Conservation (phyloP, 2,888 invertebrate genomes). For the Lampropteryx suffumata region DNA sequence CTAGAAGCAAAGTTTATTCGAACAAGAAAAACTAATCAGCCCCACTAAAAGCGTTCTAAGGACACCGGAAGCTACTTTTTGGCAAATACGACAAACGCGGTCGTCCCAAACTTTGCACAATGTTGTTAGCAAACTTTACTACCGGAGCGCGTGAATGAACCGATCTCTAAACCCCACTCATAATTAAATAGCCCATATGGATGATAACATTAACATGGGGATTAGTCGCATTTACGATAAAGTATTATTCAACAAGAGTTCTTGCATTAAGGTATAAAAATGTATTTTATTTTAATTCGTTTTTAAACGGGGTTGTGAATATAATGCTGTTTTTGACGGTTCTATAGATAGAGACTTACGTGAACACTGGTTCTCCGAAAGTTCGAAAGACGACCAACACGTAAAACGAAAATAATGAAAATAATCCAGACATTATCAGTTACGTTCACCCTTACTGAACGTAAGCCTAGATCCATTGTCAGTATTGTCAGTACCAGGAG, state of each 20-base stretch:
- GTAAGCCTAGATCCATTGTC: too few relatives aligned
- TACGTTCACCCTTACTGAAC: too few relatives aligned
- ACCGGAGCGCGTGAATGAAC: constrained; percentile 51
- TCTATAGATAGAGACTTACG: too few relatives aligned
- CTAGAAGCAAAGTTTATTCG: constrained; percentile 36
- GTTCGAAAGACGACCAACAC: too few relatives aligned
- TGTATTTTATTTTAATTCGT: not conserved
- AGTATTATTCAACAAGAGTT: constrained; percentile 9
- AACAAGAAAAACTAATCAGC: constrained; percentile 68
- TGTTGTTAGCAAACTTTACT: constrained; percentile 58
- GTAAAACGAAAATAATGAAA: too few relatives aligned
- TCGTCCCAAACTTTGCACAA: constrained; percentile 49
- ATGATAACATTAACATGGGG: constrained; percentile 35
- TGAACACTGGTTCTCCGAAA: too few relatives aligned
- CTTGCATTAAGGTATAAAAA: not conserved
- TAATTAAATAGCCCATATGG: constrained; percentile 47
- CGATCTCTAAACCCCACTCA: constrained; percentile 46
- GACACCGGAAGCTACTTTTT: constrained; percentile 57
- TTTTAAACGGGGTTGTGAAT: too few relatives aligned
- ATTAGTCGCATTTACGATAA: constrained; percentile 15
- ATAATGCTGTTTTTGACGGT: too few relatives aligned
- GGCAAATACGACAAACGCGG: constrained; percentile 57
- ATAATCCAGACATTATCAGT: too few relatives aligned
- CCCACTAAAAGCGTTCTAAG: constrained; percentile 58
- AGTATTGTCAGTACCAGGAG: too few relatives aligned